These are phyloP conservation scores for Philhelius pedissequus DNA, from an alignment of 2,888 invertebrate genomes.

Conservation along the genomic window DNA sequence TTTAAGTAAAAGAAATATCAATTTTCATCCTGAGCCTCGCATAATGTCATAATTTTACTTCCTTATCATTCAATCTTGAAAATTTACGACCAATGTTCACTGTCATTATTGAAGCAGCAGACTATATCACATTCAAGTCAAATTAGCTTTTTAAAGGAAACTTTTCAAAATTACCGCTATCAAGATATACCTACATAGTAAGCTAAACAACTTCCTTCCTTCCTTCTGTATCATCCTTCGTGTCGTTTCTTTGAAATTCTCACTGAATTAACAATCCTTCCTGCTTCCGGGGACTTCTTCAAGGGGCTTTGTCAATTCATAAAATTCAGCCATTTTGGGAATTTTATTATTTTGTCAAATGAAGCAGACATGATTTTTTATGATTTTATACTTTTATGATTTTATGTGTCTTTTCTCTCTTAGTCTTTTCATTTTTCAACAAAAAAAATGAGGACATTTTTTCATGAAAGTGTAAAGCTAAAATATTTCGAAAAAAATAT, in stretches of 20 bases:
- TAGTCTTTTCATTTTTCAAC: neutral
- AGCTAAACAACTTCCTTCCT: constrained; percentile 30
- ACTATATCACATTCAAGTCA: constrained; percentile 36
- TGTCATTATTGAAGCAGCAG: constrained; percentile 23
- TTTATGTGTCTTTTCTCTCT: neutral
- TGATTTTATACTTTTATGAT: constrained; percentile 25
- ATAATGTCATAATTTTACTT: neutral
- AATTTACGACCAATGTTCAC: constrained; percentile 43
- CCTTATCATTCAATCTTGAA: neutral
- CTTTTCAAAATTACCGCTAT: constrained; percentile 29
- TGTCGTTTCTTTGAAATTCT: neutral
- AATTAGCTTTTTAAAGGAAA: constrained; percentile 42
- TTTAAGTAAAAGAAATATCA: constrained; percentile 7
- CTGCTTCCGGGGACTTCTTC: too few species aligned
- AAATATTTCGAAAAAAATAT: constrained; percentile 4
- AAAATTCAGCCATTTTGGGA: constrained; percentile 48
- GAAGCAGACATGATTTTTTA: constrained; percentile 42
- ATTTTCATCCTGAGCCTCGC: constrained; percentile 6
- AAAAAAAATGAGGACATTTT: neutral
- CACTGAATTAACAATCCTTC: neutral
- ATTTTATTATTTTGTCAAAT: constrained; percentile 62
- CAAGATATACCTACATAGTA: too few species aligned
- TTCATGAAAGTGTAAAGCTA: constrained; percentile 31
- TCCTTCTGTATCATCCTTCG: neutral
- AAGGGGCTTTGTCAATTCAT: constrained; percentile 47